phyloP scores from a whole-genome alignment of 2,113 vertebrate species.

The Lycocorax pyrrhopterus region DNA sequence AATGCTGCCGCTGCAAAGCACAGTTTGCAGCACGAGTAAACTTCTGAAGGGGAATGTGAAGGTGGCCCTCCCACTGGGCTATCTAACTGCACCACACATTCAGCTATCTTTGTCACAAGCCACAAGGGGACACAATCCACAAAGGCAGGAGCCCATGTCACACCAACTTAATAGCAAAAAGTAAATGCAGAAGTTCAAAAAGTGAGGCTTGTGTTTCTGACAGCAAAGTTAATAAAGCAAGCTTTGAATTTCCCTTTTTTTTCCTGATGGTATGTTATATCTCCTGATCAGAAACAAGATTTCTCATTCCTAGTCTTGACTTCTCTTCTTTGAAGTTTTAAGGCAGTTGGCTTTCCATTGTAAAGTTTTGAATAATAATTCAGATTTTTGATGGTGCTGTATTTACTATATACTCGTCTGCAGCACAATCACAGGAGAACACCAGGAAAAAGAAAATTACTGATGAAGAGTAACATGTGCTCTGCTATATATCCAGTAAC shows the following conservation, averaged over 20 bases:
- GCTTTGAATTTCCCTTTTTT: background rate
- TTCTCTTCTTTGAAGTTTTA: constrained; percentile 1
- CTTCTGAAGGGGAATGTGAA: constrained; percentile 40
- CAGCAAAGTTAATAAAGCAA: background rate
- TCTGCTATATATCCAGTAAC: background rate
- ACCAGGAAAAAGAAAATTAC: background rate
- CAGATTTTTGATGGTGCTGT: background rate
- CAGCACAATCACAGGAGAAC: background rate
- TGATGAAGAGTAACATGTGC: background rate
- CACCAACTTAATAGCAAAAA: background rate
- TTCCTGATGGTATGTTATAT: background rate
- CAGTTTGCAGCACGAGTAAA: background rate
- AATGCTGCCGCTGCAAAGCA: background rate
- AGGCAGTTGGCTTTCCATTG: background rate
- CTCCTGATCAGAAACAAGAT: background rate
- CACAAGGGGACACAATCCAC: constrained; percentile 24
- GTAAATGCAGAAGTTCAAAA: constrained; percentile 35
- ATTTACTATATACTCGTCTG: background rate
- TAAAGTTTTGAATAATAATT: background rate
- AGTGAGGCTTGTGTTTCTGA: constrained; percentile 13
- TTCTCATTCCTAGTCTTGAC: background rate
- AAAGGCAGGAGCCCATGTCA: constrained; percentile 1
- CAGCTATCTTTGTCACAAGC: background rate
- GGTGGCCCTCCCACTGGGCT: constrained; percentile 46
- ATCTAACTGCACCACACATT: background rate